These are phyloP conservation scores for Scrobipalpa costella DNA, from an alignment of 2,888 invertebrate species.

Conservation along the genomic window DNA sequence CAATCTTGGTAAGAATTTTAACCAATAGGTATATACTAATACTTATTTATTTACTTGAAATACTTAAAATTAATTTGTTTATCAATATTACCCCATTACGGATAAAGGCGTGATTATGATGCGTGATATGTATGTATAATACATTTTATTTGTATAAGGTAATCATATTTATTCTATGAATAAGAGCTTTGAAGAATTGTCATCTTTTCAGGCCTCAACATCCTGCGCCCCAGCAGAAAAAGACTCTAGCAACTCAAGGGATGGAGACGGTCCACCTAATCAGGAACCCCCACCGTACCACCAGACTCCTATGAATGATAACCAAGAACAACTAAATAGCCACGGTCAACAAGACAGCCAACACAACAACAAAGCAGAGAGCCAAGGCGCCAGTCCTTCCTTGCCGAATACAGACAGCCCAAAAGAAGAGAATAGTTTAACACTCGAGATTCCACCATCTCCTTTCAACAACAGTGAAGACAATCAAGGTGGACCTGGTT, in stretches of 20 bases:
- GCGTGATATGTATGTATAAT: no score
- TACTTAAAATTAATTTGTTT: no score
- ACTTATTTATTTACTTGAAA: background rate
- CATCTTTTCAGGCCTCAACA: constrained; percentile 40
- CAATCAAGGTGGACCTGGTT: background rate
- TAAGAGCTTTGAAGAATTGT: background rate
- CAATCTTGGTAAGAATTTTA: constrained; percentile 36
- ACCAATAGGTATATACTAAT: background rate
- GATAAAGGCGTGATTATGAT: no score
- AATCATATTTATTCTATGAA: no score
- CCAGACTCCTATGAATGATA: background rate
- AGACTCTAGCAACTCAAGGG: constrained; percentile 26
- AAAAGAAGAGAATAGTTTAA: background rate
- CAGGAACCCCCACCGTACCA: background rate
- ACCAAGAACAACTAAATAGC: constrained; percentile 1
- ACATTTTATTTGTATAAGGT: no score
- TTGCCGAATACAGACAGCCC: background rate
- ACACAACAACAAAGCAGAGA: background rate
- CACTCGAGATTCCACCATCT: background rate
- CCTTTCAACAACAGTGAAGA: background rate
- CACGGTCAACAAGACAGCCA: background rate
- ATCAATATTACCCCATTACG: no score
- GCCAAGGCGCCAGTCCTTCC: no score
- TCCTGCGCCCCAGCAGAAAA: constrained; percentile 44
- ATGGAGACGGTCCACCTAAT: background rate